phyloP scores from a whole-genome alignment of 2,888 invertebrate genomes.

The Microctonus brassicae region DNA sequence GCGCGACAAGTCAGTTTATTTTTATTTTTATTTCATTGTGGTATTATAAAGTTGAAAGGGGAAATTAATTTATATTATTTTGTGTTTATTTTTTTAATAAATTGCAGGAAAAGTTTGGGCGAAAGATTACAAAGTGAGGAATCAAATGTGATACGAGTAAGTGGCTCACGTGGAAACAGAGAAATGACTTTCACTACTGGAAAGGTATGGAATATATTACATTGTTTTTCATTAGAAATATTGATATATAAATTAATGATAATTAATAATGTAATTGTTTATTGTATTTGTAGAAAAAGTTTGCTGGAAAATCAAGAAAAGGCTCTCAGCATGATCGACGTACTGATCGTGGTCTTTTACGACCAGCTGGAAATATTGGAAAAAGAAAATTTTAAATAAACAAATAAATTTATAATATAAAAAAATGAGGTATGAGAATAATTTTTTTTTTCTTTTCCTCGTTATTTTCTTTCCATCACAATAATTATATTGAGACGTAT shows the following conservation, averaged over 20 bases:
- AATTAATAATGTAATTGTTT: constrained; percentile 13
- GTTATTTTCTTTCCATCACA: background rate
- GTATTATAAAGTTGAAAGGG: background rate
- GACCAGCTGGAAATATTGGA: constrained; percentile 71
- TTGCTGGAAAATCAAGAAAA: constrained; percentile 69
- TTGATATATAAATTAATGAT: constrained; percentile 9
- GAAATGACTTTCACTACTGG: constrained; percentile 85
- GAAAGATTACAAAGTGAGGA: constrained; percentile 79
- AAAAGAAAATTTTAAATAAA: constrained; percentile 63
- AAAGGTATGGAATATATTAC: constrained; percentile 62
- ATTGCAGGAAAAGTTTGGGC: constrained; percentile 77
- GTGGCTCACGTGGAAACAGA: constrained; percentile 78
- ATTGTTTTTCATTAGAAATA: background rate
- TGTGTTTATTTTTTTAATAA: constrained; percentile 34
- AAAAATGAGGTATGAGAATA: constrained; percentile 7
- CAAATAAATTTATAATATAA: background rate
- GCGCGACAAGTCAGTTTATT: constrained; percentile 72
- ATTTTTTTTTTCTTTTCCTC: constrained; percentile 9
- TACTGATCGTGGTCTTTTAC: constrained; percentile 78
- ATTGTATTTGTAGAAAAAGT: constrained; percentile 47
- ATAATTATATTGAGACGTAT: background rate
- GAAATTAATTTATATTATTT: constrained; percentile 2
- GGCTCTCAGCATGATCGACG: constrained; percentile 75
- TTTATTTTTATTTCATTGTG: too few relatives aligned
- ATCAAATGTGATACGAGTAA: constrained; percentile 70